Conservation (phyloP, 1,140 invertebrate genomes). For the Vanessa tameamea region DNA sequence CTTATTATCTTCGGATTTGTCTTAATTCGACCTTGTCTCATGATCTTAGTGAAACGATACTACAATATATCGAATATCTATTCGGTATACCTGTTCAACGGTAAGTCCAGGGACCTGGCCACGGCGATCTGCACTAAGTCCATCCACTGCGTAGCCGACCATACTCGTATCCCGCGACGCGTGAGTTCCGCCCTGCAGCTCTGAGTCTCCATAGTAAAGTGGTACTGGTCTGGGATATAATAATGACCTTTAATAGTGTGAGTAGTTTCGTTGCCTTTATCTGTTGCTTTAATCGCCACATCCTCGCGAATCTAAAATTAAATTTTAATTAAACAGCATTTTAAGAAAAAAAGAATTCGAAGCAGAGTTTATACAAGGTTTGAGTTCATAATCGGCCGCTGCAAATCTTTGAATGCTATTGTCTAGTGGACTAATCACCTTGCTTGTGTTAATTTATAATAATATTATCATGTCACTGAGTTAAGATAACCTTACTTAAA, state of each 20-base stretch:
- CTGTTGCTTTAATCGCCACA: slow-evolving; percentile 42
- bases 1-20: too few relatives aligned
- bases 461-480: too few relatives aligned
- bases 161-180: slow-evolving; percentile 83
- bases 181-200: slow-evolving; percentile 82
- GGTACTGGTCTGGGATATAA: slow-evolving; percentile 81
- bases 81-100: slow-evolving; percentile 56
- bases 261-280: slow-evolving; percentile 62
- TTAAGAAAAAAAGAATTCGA: too few relatives aligned
- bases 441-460: too few relatives aligned
- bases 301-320: slow-evolving; percentile 54
- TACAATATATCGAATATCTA: not conserved
- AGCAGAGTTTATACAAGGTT: too few relatives aligned
- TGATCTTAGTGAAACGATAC: too few relatives aligned
- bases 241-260: slow-evolving; percentile 81
- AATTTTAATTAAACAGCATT: too few relatives aligned
- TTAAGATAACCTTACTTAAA: too few relatives aligned
- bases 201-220: slow-evolving; percentile 87
- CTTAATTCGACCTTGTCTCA: too few relatives aligned
- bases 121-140: slow-evolving; percentile 84
- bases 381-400: too few relatives aligned
- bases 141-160: slow-evolving; percentile 85
- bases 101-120: slow-evolving; percentile 79
- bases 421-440: too few relatives aligned
- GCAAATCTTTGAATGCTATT: too few relatives aligned